A percentile compares a stretch with the other conserved stretches of the same genome.
Evolutionary conservation across 1,140 invertebrate species (phyloP).

Genomic region (Neodiprion pinetum): DNA sequence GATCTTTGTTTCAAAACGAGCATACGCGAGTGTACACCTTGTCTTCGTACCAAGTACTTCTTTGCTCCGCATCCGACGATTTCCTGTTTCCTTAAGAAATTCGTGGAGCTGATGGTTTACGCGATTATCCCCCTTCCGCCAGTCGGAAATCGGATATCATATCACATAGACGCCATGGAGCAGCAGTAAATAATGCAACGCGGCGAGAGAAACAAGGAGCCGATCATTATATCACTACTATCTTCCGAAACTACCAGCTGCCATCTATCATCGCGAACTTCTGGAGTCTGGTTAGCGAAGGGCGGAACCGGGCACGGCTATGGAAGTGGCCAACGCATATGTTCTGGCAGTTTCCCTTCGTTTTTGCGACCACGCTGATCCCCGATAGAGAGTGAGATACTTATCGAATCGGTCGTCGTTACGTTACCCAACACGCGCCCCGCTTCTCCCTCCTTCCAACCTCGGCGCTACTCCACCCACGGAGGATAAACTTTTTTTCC

Average conservation of each 20-base stretch:
- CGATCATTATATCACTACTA: neutral
- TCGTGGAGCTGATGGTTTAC: no score
- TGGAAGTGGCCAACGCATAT: neutral
- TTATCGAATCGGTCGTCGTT: neutral
- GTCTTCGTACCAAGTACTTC: constrained; percentile 27
- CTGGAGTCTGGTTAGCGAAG: neutral
- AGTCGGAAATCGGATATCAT: neutral
- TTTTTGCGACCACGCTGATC: constrained; percentile 1
- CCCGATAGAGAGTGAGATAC: constrained; percentile 4
- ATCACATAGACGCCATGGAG: neutral
- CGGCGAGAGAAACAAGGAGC: neutral
- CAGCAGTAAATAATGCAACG: neutral
- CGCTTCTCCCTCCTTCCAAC: neutral
- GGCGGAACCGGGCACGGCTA: neutral
- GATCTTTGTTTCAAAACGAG: no score
- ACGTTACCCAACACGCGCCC: neutral
- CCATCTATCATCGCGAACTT: neutral
- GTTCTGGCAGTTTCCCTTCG: constrained; percentile 1
- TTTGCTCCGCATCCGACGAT: constrained; percentile 32
- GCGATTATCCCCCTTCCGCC: no score
- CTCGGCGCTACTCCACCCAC: neutral
- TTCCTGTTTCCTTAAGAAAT: constrained; percentile 23
- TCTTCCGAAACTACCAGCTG: neutral
- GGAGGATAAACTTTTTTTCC: neutral
- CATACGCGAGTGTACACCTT: constrained; percentile 20